These are phyloP conservation scores for Drosophila aff. DNA, from an alignment of 1,140 invertebrate genomes.

Conservation along the genomic window DNA sequence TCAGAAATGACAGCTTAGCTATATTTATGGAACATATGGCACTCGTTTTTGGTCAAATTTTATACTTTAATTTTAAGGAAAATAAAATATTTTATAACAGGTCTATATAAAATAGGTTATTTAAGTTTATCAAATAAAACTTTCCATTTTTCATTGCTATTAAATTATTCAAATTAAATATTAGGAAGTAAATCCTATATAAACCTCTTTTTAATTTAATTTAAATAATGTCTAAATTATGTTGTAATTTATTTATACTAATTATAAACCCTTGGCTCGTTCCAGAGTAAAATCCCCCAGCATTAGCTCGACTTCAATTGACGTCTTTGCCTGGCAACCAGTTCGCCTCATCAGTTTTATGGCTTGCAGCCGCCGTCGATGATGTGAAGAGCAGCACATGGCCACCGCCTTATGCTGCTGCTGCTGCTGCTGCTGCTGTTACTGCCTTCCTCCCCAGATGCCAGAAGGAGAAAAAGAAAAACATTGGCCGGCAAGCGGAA, in stretches of 20 bases:
- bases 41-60: not conserved
- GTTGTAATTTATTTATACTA: not conserved
- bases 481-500: conserved; percentile 19
- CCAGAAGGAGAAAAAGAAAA: conserved; percentile 41
- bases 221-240: too few relatives aligned
- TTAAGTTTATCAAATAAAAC: not conserved
- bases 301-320: conserved; percentile 16
- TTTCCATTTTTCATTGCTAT: not conserved
- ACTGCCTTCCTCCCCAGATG: conserved; percentile 19
- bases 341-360: conserved; percentile 75
- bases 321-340: conserved; percentile 55
- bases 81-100: not conserved
- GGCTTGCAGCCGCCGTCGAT: conserved; percentile 47
- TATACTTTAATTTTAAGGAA: not conserved
- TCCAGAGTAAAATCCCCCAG: not conserved
- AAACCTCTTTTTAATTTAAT: not conserved
- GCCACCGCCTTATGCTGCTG: conserved; percentile 43
- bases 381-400: conserved; percentile 59
- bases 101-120: accelerated
- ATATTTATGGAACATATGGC: conserved; percentile 20
- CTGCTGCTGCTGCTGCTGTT: conserved; percentile 1
- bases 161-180: too few relatives aligned
- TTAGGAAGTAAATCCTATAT: accelerated
- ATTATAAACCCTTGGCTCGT: not conserved
- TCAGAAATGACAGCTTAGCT: conserved; percentile 33